Evolutionary conservation across 2,797 vertebrate species (phyloP), one percentile per base, ranked within the genome.

Genomic region (Alcedo quadribrachys): DNA sequence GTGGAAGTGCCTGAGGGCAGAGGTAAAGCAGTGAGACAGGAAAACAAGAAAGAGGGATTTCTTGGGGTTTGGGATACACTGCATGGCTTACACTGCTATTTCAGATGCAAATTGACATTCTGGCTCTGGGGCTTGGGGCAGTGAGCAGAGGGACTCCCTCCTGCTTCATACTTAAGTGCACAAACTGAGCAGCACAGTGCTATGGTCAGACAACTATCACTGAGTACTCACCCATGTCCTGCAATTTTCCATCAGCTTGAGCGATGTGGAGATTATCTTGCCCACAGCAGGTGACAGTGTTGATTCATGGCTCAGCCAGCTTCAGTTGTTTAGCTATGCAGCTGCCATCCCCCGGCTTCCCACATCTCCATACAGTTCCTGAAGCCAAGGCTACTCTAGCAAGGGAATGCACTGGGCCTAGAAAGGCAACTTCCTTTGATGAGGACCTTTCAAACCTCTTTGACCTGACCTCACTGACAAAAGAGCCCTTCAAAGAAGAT

Each of bases 401-500:
- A 57, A 96, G 95, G 92, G 90, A 94, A 91, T 67, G 95, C 87
- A 85, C 69, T 79, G 90, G 94, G 92, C 92, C 93, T 83, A 85
- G 93, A 93, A 93, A 95, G 92, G 81, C 93, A 95, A 90, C 96
- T 96, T 94, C 90, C 87, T 96, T 96, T 96, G 96, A 96, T 94
- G 95, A 92, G 63, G 95, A 96, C 96, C 96, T 96, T 96, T 96
- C 94, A 93, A 96, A 96, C 92, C 96, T 96, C 94, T 96, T 94
- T 96, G 96, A 96, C 96, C 95, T 96, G 96, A 96, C 95, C 96
- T 90, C 86, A 20, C 95, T 92, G 95, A 96, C 96, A 96, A 96
- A 96, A 95, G 95, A 93, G 89, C 92, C 93, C 96, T 96, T 96
- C 96, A 96, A 96, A 96, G 96, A 95, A 95, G 94, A 92, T 76